Evolutionary conservation across 2,888 invertebrate genomes (phyloP), one percentile per base, ranked within the genome.

Genomic region (Pandemis cinnamomeana): DNA sequence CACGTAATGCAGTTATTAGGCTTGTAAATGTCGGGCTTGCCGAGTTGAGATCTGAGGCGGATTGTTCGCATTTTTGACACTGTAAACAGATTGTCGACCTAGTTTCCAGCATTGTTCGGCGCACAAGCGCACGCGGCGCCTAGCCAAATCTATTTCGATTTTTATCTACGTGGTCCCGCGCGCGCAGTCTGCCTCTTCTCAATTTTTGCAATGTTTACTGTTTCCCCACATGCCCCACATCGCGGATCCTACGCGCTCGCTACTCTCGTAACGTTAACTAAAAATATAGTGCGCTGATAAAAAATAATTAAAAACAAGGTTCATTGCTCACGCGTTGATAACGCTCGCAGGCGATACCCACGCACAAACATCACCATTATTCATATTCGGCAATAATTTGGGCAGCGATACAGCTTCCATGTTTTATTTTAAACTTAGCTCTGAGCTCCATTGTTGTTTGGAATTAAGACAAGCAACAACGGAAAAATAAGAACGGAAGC

Each of bases 71-170:
- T 90, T 89, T 89, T 88, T 90, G 88, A 87, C 89, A 89, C 89
- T 82, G 90, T 91, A 91, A 91, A 90, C 90, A 90, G 87, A 87
- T 82, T 83, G 87, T 83, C 91, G 93, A 93, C 93, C 93, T 85
- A 93, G 84, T 92, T 93, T 90, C 87, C 87, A 86, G 89, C 88
- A 91, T 92, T 91, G 91, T 91, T 89, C 82, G 83, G 85, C 85
- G 80, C 82, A 82, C 82, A 82, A 80, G 82, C 84, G 86, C 82
- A 81, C 87, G 88, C 85, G 92, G 92, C 91, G 91, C 88, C 80
- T 87, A 87, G 93, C 93, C 93, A 93, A 76, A 85, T 92, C 93
- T 93, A 93, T 93, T 93, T 93, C 84, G 81, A 90, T 87, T 88
- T 91, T 91, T 89, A 91, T 89, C 89, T 91, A 87, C 89, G 89